Base-by-base conservation (phyloP, 2,888 invertebrate genomes). In the Atrina japonica region DNA sequence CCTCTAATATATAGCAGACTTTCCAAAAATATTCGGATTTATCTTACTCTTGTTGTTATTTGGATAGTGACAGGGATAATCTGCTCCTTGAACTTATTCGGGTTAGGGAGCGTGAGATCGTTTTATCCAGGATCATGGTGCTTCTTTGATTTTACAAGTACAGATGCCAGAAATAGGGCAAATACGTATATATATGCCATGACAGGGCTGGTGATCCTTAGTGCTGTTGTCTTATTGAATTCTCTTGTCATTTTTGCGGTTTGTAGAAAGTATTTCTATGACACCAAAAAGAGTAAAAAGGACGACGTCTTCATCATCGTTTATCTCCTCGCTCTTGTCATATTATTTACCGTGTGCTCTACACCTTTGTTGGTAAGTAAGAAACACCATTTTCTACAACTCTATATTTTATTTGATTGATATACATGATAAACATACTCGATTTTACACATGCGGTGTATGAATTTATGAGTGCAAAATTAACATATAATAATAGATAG, bases 111-210 rank as follows among this genome's bases (percentile, higher is more conserved):
- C n/a, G 27, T 47, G 9, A 7, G 9, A 23, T 40, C 23, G 16
- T 59, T 43, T 59, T 59, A 43, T n/a, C 59, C 59, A 3, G 59
- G 59, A n/a, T 59, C 59, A 1, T 59, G 59, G 59, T 59, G 59
- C 27, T 59, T 59, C 27, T 14, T 59, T n/a, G 59, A 59, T 45
- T 59, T 59, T 59, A 21, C 23, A 18, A 16, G 27, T 16, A 23
- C 18, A 2, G 18, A 25, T 14, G 16, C 27, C 7, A 45, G 5
- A 14, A 16, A 23, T 18, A 27, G 16, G 23, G 25, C 27, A 16
- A 16, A 27, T 7, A 25, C 59, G 9, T 27, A 43, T 11, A 14
- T 59, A 5, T 59, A 59, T 18, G 25, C 59, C 3, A 7, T 59
- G n/a, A 29, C 18, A 2, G 59, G 59, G 1, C 25, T 59, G n/a